Evolutionary conservation across 2,797 vertebrate genomes (phyloP).

Genomic region (Lateolabrax maculatus): DNA sequence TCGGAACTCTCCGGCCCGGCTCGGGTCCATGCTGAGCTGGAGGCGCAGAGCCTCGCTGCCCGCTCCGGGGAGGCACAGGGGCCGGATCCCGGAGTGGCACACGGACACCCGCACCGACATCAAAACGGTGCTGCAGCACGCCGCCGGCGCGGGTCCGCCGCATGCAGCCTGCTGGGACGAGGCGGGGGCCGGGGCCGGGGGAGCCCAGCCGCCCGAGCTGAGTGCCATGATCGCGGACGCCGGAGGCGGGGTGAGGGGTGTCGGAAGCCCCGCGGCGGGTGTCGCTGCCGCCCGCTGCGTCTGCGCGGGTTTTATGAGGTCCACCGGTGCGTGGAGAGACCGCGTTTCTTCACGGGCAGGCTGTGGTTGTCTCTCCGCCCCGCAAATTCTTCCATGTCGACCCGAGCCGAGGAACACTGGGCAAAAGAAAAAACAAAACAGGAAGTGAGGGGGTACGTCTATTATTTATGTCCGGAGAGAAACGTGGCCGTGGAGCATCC

Average conservation of each 20-base stretch:
- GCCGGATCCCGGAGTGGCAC: slow-evolving; percentile 83
- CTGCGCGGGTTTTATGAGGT: slow-evolving; percentile 40
- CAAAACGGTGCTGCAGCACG: slow-evolving; percentile 85
- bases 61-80: slow-evolving; percentile 78
- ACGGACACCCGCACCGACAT: slow-evolving; percentile 90
- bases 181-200: slow-evolving; percentile 70
- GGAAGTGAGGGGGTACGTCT: slow-evolving; percentile 73
- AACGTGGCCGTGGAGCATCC: slow-evolving; percentile 35
- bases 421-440: slow-evolving; percentile 81
- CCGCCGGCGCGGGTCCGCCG: slow-evolving; percentile 59
- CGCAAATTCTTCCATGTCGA: slow-evolving; percentile 70
- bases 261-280: slow-evolving; percentile 40
- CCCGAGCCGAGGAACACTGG: slow-evolving; percentile 42
- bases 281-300: slow-evolving; percentile 36
- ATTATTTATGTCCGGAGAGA: slow-evolving; percentile 74
- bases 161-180: slow-evolving; percentile 74
- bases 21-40: slow-evolving; percentile 90
- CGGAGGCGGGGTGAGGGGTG: slow-evolving; percentile 32
- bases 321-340: slow-evolving; percentile 41
- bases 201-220: slow-evolving; percentile 81
- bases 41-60: slow-evolving; percentile 86
- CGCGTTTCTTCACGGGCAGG: slow-evolving; percentile 53
- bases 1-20: slow-evolving; percentile 88
- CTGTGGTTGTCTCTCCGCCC: slow-evolving; percentile 28
- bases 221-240: slow-evolving; percentile 76